These are phyloP conservation scores for Acrobasis suavella DNA, from an alignment of 2,888 invertebrate species.

Conservation along the genomic window DNA sequence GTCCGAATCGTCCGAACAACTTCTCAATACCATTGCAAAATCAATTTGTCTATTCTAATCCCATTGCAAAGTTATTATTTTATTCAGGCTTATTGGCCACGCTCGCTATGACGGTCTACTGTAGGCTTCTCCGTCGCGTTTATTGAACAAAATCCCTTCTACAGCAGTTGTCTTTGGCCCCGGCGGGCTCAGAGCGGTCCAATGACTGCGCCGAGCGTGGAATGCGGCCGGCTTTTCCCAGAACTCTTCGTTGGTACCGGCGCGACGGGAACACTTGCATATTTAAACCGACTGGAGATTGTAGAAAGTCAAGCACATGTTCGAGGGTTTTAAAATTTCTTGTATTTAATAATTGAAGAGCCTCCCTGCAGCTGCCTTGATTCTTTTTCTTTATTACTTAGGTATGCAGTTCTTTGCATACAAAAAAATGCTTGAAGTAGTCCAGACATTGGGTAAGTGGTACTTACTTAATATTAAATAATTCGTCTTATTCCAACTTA, in stretches of 20 bases:
- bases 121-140: too few relatives aligned
- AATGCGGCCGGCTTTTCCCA: slow-evolving; percentile 80
- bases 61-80: too few relatives aligned
- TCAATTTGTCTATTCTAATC: too few relatives aligned
- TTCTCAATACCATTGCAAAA: too few relatives aligned
- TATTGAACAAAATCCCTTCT: slow-evolving; percentile 28
- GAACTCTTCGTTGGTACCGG: slow-evolving; percentile 57
- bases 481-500: too few relatives aligned
- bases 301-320: slow-evolving; percentile 20
- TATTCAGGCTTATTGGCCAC: background rate
- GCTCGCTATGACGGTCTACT: background rate
- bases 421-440: too few relatives aligned
- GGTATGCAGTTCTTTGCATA: background rate
- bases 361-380: background rate
- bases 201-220: slow-evolving; percentile 63
- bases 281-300: slow-evolving; percentile 19
- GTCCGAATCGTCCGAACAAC: too few relatives aligned
- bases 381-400: background rate
- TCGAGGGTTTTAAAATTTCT: slow-evolving; percentile 1
- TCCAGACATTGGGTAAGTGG: too few relatives aligned
- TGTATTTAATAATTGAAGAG: background rate
- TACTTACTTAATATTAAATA: too few relatives aligned
- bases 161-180: slow-evolving; percentile 51
- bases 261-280: slow-evolving; percentile 50
- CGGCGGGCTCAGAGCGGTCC: slow-evolving; percentile 53